These are phyloP conservation scores for Linyphia triangularis DNA, from an alignment of 2,888 invertebrate genomes.

Conservation along the genomic window DNA sequence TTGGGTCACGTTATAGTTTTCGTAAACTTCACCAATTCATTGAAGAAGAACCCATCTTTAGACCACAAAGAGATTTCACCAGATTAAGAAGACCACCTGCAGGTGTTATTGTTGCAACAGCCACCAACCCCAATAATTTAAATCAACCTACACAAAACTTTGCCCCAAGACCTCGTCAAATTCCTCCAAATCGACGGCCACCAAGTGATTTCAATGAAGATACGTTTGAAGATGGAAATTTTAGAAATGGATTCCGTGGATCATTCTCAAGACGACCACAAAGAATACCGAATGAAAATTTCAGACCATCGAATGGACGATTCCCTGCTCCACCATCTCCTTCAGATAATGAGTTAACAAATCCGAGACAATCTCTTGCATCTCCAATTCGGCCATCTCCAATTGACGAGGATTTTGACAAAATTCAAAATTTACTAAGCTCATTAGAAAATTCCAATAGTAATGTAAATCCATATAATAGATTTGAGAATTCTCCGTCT, in stretches of 20 bases:
- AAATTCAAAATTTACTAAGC: slow-evolving; percentile 14
- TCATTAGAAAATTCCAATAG: slow-evolving; percentile 18
- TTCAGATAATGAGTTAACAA: slow-evolving; percentile 12
- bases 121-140: slow-evolving; percentile 12
- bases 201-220: slow-evolving; percentile 3
- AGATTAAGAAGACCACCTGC: slow-evolving; percentile 68
- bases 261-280: neutral
- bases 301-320: slow-evolving; percentile 45
- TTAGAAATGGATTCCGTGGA: slow-evolving; percentile 41
- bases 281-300: slow-evolving; percentile 23
- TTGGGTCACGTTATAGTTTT: slow-evolving; percentile 67
- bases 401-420: slow-evolving; percentile 11
- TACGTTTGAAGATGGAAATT: neutral
- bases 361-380: neutral
- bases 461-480: slow-evolving; percentile 13
- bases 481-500: slow-evolving; percentile 30
- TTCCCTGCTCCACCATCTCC: neutral
- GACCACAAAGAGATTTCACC: slow-evolving; percentile 72
- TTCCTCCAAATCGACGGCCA: slow-evolving; percentile 16
- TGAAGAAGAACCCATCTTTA: slow-evolving; percentile 66
- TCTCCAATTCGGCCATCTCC: slow-evolving; percentile 17
- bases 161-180: slow-evolving; percentile 30
- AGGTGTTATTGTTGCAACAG: slow-evolving; percentile 50
- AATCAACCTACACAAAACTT: slow-evolving; percentile 24
- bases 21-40: slow-evolving; percentile 76